These are phyloP conservation scores for Harpalus rubripes DNA, from an alignment of 2,888 invertebrate genomes.

Conservation along the genomic window DNA sequence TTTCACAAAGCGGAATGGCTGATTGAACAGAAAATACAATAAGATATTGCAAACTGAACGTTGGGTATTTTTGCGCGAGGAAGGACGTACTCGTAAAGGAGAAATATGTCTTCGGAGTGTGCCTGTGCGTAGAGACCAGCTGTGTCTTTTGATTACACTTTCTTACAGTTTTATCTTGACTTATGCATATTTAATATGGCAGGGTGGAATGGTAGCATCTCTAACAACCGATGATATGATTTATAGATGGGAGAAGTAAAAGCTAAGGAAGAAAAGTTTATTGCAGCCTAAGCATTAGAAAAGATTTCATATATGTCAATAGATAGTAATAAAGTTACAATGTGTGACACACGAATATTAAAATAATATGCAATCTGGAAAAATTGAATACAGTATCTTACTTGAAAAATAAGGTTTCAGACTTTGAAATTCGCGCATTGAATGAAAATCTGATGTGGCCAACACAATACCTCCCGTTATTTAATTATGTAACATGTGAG, in stretches of 20 bases:
- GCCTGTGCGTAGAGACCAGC: slow-evolving; percentile 3
- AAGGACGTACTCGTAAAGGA: slow-evolving; percentile 40
- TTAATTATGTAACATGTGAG: too few relatives aligned
- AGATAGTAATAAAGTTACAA: neutral
- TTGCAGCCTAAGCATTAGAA: neutral
- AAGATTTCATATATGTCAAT: neutral
- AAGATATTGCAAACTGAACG: neutral
- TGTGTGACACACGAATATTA: neutral
- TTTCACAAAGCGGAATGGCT: too few relatives aligned
- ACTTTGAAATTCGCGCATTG: too few relatives aligned
- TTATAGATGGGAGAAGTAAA: slow-evolving; percentile 23
- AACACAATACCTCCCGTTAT: too few relatives aligned
- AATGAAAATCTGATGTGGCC: too few relatives aligned
- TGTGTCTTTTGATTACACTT: slow-evolving; percentile 50
- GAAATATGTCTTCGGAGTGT: slow-evolving; percentile 33
- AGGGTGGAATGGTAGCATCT: neutral
- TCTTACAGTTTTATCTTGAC: slow-evolving; percentile 50
- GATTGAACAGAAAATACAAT: too few relatives aligned
- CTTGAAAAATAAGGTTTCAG: too few relatives aligned
- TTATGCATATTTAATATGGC: slow-evolving; percentile 53
- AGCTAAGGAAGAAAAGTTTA: neutral
- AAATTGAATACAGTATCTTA: too few relatives aligned
- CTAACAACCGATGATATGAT: slow-evolving; percentile 47
- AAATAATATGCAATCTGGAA: neutral
- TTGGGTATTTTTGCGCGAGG: neutral